Evolutionary conservation across 1,140 invertebrate genomes (phyloP).

Genomic region (Trichonephila clavipes): DNA sequence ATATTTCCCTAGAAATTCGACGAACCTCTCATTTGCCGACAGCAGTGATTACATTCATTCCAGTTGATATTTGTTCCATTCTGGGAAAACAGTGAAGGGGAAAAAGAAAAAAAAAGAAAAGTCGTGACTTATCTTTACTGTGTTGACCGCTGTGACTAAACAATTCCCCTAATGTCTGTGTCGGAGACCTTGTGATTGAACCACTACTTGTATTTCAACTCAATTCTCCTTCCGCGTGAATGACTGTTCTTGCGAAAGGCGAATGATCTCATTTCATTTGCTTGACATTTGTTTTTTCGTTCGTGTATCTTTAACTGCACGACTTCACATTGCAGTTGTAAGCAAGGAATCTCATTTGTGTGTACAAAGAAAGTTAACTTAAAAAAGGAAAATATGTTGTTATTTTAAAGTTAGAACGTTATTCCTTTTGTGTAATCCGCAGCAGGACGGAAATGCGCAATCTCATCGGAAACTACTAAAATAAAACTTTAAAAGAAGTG

Average conservation of each 20-base stretch:
- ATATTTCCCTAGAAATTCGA: not conserved
- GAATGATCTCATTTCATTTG: conserved; percentile 1
- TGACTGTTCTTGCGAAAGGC: not conserved
- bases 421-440: not conserved
- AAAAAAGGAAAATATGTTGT: not conserved
- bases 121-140: not conserved
- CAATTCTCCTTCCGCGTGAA: not conserved
- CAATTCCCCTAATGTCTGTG: not conserved
- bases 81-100: not conserved
- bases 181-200: not conserved
- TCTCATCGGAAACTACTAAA: not conserved
- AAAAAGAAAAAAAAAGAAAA: not conserved
- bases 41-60: not conserved
- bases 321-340: not conserved
- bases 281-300: not conserved
- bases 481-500: not conserved
- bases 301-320: not conserved
- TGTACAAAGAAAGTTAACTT: not conserved
- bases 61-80: not conserved
- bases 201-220: not conserved
- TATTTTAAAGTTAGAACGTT: too few species aligned
- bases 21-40: not conserved
- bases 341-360: not conserved
- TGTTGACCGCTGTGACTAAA: conserved; percentile 10
- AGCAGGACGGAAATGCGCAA: not conserved